Base-by-base conservation (phyloP, 2,888 invertebrate species). In the Cerastoderma edule region DNA sequence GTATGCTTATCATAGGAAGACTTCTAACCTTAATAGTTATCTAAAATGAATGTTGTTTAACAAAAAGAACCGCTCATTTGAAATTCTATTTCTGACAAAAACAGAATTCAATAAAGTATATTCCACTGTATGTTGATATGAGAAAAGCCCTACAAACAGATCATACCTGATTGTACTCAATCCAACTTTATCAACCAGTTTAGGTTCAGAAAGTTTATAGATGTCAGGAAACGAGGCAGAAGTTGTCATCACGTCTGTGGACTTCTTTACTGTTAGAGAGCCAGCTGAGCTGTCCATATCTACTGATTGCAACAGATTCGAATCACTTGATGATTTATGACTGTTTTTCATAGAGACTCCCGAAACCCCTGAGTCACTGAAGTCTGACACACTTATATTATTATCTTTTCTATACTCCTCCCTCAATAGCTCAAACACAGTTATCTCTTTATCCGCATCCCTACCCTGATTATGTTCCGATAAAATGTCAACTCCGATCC, bases 121-220 rank as follows among this genome's bases (percentile, higher is more conserved):
- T n/a, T n/a, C n/a, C n/a, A n/a, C n/a, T n/a, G n/a, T n/a, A n/a
- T n/a, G n/a, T n/a, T n/a, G n/a, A n/a, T n/a, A n/a, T n/a, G n/a
- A n/a, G n/a, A n/a, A n/a, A n/a, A n/a, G n/a, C n/a, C n/a, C n/a
- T n/a, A n/a, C n/a, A n/a, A n/a, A n/a, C n/a, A n/a, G n/a, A 50
- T 77, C 87, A 81, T 80, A 90, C 91, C 87, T 90, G 56, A 92
- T 85, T 54, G 91, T 92, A 60, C 78, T 86, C 67, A 86, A 88
- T 2, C 88, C 88, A 32, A 92, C 87, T 66, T 87, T 84, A 57
- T 90, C 85, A 27, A 91, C 90, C 39, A 91, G 86, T 53, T 83
- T 82, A 0, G 88, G 89, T 60, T 85, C 83, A 16, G 80, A 72
- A 56, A 83, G 72, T 71, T 85, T 86, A 8, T 85, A 83, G 32